A percentile compares a stretch with the other conserved stretches of the same genome.
These are phyloP conservation scores for Protobothrops mucrosquamatus DNA, from an alignment of 2,113 vertebrate species.

Conservation along the genomic window DNA sequence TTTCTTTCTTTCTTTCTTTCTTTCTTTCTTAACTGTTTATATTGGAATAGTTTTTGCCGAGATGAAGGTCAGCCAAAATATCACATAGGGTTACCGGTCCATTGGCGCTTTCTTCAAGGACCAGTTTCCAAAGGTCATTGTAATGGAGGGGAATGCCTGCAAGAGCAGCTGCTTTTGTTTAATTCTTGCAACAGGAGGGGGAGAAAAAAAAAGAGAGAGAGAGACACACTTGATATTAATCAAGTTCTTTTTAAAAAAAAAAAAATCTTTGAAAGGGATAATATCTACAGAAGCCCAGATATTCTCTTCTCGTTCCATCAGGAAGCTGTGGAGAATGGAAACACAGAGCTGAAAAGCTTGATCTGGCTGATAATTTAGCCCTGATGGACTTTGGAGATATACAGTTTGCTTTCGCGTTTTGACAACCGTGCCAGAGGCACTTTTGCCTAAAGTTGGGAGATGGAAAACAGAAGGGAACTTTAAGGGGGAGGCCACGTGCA, in stretches of 20 bases:
- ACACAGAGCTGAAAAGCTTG: not conserved
- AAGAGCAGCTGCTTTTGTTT: not conserved
- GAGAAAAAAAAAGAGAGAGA: too few species aligned
- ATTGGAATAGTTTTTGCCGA: not conserved
- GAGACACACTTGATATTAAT: not conserved
- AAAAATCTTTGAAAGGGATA: too few species aligned
- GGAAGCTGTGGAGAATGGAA: conserved; percentile 4
- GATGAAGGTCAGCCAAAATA: not conserved
- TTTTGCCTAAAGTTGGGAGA: not conserved
- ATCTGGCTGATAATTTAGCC: conserved; percentile 2
- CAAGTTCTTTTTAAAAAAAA: not conserved
- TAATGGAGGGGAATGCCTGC: not conserved
- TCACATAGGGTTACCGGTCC: not conserved
- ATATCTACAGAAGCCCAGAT: conserved; percentile 1
- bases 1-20: too few species aligned
- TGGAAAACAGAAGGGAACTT: not conserved
- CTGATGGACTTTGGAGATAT: not conserved
- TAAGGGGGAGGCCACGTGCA: not conserved
- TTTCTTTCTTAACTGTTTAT: not conserved
- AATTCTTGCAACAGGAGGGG: not conserved
- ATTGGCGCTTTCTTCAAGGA: not conserved
- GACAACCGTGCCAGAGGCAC: not conserved
- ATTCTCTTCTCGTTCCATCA: not conserved
- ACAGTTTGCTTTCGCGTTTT: not conserved
- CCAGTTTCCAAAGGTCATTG: not conserved